phyloP scores from a whole-genome alignment of 2,888 invertebrate species.

The Keiferia lycopersicella region DNA sequence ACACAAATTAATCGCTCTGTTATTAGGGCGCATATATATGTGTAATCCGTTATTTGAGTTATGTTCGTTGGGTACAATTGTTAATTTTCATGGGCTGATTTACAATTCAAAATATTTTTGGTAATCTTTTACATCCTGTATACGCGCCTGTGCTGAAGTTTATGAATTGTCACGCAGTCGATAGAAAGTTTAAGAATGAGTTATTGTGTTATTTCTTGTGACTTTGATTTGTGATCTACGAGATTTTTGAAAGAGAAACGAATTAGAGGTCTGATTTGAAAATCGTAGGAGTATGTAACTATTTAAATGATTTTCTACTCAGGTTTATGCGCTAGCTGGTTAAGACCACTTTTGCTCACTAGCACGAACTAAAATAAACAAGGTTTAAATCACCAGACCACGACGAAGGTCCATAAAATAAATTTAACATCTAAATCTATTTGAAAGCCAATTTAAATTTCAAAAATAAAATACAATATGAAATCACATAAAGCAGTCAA shows the following conservation, averaged over 20 bases:
- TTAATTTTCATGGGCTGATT: neutral
- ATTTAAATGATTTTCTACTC: too few relatives aligned
- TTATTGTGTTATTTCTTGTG: neutral
- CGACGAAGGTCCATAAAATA: neutral
- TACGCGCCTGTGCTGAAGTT: neutral
- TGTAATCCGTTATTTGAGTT: too few relatives aligned
- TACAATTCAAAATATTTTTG: too few relatives aligned
- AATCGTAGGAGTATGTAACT: too few relatives aligned
- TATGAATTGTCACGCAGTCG: constrained; percentile 22
- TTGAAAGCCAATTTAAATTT: neutral
- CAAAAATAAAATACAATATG: neutral
- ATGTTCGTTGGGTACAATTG: too few relatives aligned
- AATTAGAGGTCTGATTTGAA: too few relatives aligned
- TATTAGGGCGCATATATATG: too few relatives aligned
- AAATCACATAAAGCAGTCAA: constrained; percentile 3
- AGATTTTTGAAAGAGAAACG: neutral
- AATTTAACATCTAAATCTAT: constrained; percentile 3
- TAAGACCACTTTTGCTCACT: neutral
- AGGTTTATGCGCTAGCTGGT: neutral
- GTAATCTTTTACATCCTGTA: too few relatives aligned
- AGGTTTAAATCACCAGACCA: neutral
- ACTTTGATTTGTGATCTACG: neutral
- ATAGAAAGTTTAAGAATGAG: neutral
- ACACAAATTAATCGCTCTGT: too few relatives aligned
- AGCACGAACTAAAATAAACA: too few relatives aligned